These are phyloP conservation scores for Macrosoma leucophasiata DNA, from an alignment of 2,888 invertebrate genomes.

Conservation along the genomic window DNA sequence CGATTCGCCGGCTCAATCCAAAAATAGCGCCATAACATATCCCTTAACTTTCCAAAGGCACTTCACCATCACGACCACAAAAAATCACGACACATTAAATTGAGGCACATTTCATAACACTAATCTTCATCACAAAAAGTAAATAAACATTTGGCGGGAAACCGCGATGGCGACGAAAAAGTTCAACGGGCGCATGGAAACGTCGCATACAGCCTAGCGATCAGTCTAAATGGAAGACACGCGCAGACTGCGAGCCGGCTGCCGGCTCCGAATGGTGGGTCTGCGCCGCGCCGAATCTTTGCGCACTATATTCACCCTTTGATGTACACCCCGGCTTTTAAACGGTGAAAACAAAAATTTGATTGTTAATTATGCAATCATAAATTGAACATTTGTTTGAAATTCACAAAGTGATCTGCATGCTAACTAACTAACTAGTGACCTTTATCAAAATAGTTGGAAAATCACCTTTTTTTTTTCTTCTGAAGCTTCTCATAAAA, in stretches of 20 bases:
- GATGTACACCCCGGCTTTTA: too few species aligned
- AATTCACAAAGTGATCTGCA: too few species aligned
- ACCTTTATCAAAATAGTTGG: too few species aligned
- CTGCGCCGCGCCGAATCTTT: constrained; percentile 55
- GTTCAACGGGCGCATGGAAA: constrained; percentile 40
- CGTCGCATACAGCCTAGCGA: constrained; percentile 35
- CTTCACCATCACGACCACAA: constrained; percentile 19
- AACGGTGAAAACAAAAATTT: too few species aligned
- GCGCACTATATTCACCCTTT: constrained; percentile 58
- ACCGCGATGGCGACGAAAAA: constrained; percentile 53
- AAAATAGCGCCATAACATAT: too few species aligned
- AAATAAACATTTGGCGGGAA: constrained; percentile 55
- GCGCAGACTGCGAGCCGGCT: constrained; percentile 57
- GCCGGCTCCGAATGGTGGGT: constrained; percentile 34
- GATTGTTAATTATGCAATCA: too few species aligned
- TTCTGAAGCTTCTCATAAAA: too few species aligned
- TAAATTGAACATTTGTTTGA: too few species aligned
- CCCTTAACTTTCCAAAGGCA: constrained; percentile 8
- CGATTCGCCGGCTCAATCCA: too few species aligned
- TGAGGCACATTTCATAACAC: constrained; percentile 33
- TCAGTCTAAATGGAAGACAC: constrained; percentile 36
- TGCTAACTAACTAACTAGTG: too few species aligned
- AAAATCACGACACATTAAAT: constrained; percentile 36
- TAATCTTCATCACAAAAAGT: constrained; percentile 35
- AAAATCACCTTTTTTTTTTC: too few species aligned